Base-by-base conservation (phyloP, 2,113 vertebrate species). In the Mohoua ochrocephala region DNA sequence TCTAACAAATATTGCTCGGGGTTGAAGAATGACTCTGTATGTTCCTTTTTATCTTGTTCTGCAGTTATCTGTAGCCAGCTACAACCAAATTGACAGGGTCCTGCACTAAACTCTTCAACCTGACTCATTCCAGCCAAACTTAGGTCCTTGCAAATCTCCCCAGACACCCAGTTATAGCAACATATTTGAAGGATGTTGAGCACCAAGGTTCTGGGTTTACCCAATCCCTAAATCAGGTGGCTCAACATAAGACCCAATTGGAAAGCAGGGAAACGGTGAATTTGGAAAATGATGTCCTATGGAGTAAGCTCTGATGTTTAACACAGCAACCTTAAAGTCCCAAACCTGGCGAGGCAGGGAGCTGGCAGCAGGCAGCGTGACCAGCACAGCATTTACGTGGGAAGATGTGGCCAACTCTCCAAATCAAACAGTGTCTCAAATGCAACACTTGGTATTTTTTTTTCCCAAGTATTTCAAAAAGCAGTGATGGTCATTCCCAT, bases 191-290 rank as follows among this genome's bases (percentile, higher is more conserved):
- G 21, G 20, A 28, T 11, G 14, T 19, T 71, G 69, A 77, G 39
- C 33, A 37, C 11, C 21, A 4, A 7, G 14, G 13, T 50, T 91
- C 37, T 60, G n/a, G 39, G 13, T 65, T 65, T 74, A 53, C 69
- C 37, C 20, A 53, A 18, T 15, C 22, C 16, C 20, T 45, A 45
- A 63, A 49, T 35, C 33, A 7, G 12, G 30, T 3, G 53, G 21
- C 24, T 78, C 33, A 42, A 39, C 11, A 9, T 2, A 26, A 77
- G 23, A 78, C 22, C 15, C 27, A 65, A 0, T 0, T 26, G 35
- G 31, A 74, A 89, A 61, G 23, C 31, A 76, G 28, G 22, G 39
- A 71, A 79, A 37, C 1, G 3, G 5, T 23, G 23, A 54, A 7
- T 90, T 44, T 47, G n/a, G 44, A 69, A 81, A 74, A 52, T 45